A percentile compares a stretch with the other conserved stretches of the same genome.
Conservation (phyloP, 2,113 vertebrate genomes). For the Seriola rivoliana region DNA sequence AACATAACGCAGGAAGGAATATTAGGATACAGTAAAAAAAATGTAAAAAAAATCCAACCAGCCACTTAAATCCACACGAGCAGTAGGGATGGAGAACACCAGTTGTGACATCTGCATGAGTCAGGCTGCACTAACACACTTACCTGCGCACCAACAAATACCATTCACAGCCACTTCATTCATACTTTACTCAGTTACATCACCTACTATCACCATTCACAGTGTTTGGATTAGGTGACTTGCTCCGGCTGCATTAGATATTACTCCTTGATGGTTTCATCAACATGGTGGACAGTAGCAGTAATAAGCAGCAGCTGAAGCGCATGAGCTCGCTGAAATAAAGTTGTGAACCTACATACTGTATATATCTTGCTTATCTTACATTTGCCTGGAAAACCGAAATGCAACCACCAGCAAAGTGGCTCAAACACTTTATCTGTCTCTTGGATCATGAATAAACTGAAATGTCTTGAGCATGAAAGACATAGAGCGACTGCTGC, state of each 20-base stretch:
- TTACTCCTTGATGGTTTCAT: too few species aligned
- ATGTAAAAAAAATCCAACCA: neutral
- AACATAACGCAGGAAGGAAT: too few species aligned
- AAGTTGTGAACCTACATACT: neutral
- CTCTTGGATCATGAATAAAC: neutral
- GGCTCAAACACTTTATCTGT: neutral
- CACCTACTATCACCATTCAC: conserved; percentile 4
- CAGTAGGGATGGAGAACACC: neutral
- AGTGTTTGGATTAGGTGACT: neutral
- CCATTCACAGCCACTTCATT: neutral
- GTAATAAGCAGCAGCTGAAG: neutral
- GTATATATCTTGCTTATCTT: too few species aligned
- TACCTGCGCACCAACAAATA: neutral
- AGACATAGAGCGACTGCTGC: neutral
- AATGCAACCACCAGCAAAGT: neutral
- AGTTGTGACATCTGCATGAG: neutral
- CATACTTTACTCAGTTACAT: conserved; percentile 14
- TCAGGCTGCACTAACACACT: neutral
- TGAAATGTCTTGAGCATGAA: neutral
- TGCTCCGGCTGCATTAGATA: neutral
- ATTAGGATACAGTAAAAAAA: too few species aligned
- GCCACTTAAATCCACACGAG: too few species aligned
- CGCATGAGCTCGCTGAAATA: neutral
- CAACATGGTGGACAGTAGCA: neutral
- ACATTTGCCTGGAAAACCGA: neutral